These are phyloP conservation scores for Hyposoter didymator DNA, from an alignment of 2,888 invertebrate species.

Conservation along the genomic window DNA sequence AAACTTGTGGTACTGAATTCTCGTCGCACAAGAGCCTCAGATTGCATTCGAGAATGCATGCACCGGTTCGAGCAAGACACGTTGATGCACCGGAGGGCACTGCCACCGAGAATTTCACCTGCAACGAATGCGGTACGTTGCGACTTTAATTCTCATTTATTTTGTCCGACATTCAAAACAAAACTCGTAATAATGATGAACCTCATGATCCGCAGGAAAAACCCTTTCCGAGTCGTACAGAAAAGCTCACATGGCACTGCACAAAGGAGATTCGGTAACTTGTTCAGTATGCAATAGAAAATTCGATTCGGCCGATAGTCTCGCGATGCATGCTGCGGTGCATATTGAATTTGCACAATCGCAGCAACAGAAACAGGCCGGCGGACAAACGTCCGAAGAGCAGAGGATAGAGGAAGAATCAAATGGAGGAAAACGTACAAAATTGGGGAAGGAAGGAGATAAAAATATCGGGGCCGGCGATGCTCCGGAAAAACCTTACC, in stretches of 20 bases:
- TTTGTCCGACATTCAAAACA: background rate
- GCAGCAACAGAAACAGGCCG: conserved; percentile 57
- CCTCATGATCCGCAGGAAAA: conserved; percentile 74
- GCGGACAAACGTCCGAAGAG: background rate
- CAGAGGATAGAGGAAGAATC: conserved; percentile 36
- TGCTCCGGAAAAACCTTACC: conserved; percentile 85
- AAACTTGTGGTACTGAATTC: conserved; percentile 89
- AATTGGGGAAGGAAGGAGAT: background rate
- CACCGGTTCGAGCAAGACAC: conserved; percentile 87
- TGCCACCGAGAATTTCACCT: conserved; percentile 78
- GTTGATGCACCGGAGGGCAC: conserved; percentile 84
- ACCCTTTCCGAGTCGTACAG: conserved; percentile 84
- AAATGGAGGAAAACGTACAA: background rate
- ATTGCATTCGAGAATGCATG: conserved; percentile 91
- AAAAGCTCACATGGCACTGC: conserved; percentile 89
- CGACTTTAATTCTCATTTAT: conserved; percentile 69
- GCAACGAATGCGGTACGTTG: conserved; percentile 81
- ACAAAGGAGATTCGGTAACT: conserved; percentile 85
- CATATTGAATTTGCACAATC: conserved; percentile 84
- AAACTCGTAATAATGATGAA: background rate
- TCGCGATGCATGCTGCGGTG: conserved; percentile 91
- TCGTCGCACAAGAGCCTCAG: conserved; percentile 88
- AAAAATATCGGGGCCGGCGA: conserved; percentile 31
- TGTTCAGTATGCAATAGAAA: conserved; percentile 91
- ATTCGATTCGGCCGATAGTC: conserved; percentile 87